Evolutionary conservation across 2,113 vertebrate species (phyloP).

Genomic region (Notiomystis cincta): DNA sequence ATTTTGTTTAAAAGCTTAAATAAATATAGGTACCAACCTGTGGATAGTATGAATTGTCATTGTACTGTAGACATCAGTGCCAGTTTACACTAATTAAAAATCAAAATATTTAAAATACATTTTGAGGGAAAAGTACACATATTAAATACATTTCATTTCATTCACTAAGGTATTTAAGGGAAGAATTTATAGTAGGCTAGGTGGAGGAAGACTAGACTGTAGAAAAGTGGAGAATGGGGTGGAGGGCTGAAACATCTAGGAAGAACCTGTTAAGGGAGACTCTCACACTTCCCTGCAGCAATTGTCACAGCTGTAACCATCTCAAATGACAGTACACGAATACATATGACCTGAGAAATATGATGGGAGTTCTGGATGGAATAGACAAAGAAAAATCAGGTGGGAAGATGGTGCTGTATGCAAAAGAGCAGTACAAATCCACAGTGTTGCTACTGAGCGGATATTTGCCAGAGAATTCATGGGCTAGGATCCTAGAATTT

Average conservation of each 20-base stretch:
- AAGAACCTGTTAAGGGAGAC: neutral
- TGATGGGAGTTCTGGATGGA: neutral
- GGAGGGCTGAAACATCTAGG: neutral
- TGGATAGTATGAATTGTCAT: neutral
- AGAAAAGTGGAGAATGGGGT: neutral
- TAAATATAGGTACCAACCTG: neutral
- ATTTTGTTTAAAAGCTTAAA: neutral
- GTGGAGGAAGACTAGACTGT: neutral
- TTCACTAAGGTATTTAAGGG: neutral
- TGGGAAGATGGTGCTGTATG: neutral
- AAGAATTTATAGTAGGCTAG: neutral
- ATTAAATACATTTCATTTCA: neutral
- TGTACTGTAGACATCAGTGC: neutral
- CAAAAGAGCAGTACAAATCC: neutral
- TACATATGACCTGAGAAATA: neutral
- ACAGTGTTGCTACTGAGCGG: neutral
- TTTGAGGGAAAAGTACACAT: neutral
- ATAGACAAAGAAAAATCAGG: neutral
- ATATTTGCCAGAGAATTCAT: neutral
- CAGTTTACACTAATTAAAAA: neutral
- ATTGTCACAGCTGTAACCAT: neutral
- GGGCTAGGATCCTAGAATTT: neutral
- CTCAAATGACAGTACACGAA: neutral
- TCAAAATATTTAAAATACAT: neutral
- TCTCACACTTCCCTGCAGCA: neutral